These are phyloP conservation scores for Drosophila kepulauana DNA, from an alignment of 1,140 invertebrate species.

Conservation along the genomic window DNA sequence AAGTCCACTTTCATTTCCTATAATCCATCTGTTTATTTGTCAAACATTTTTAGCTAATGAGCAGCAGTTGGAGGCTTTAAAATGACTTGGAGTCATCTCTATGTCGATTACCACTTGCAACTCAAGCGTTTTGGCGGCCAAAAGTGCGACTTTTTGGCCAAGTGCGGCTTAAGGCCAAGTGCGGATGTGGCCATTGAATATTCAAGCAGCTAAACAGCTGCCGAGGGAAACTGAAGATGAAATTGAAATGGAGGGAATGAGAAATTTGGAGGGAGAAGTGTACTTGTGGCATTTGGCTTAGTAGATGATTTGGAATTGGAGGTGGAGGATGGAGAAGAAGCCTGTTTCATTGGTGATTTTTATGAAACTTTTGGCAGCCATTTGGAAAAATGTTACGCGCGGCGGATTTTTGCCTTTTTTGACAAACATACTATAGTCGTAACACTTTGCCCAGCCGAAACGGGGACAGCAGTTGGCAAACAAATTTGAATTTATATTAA, in stretches of 20 bases:
- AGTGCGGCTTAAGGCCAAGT: conserved; percentile 63
- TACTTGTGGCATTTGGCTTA: conserved; percentile 19
- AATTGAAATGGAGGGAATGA: background rate
- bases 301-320: background rate
- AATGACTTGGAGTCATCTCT: background rate
- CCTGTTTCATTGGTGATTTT: conserved; percentile 59
- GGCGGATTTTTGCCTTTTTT: conserved; percentile 45
- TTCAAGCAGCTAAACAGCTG: conserved; percentile 64
- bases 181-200: conserved; percentile 79
- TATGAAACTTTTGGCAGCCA: conserved; percentile 74
- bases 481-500: conserved; percentile 84
- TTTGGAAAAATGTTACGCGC: conserved; percentile 72
- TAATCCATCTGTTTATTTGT: background rate
- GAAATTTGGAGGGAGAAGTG: background rate
- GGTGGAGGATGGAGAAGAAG: background rate
- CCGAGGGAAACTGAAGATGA: background rate
- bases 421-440: conserved; percentile 59
- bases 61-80: background rate
- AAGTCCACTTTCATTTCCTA: background rate
- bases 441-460: conserved; percentile 67
- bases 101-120: conserved; percentile 13
- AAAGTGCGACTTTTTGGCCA: conserved; percentile 61
- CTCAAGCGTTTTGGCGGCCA: conserved; percentile 57
- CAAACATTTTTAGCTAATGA: background rate
- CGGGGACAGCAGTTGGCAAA: conserved; percentile 76